Percentiles rank a stretch among this genome's conserved stretches.
Conservation (phyloP, 2,888 invertebrate genomes). For the Eumacrocentrus americanus region DNA sequence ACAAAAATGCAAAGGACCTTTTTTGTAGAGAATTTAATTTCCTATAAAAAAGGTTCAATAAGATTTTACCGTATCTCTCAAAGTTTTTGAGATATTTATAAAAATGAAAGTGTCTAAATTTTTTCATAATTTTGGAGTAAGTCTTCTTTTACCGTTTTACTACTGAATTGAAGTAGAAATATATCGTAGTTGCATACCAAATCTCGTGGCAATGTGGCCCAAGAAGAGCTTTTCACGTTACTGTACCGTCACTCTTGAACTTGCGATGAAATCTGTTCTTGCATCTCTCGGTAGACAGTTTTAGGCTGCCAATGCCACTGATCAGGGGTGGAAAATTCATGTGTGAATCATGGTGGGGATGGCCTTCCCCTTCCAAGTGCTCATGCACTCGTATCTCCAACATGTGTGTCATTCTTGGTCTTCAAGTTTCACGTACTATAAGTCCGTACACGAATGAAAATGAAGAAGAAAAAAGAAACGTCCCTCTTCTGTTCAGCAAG, state of each 20-base stretch:
- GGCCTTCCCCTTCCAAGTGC: conserved; percentile 43
- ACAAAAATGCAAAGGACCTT: too few species aligned
- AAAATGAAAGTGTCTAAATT: too few species aligned
- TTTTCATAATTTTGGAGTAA: too few species aligned
- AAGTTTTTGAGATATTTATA: too few species aligned
- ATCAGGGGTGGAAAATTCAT: conserved; percentile 41
- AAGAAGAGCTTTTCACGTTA: background rate
- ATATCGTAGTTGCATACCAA: background rate
- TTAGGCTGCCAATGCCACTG: conserved; percentile 41
- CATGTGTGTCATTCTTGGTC: conserved; percentile 39
- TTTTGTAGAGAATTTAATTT: too few species aligned
- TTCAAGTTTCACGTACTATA: background rate
- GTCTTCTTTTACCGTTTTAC: too few species aligned
- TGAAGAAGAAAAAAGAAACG: conserved; percentile 1
- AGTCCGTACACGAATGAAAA: too few species aligned
- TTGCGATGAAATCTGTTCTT: conserved; percentile 49
- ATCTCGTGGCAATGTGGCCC: background rate
- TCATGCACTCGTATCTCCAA: conserved; percentile 44
- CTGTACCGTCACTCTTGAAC: conserved; percentile 46
- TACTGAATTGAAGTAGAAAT: too few species aligned
- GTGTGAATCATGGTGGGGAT: conserved; percentile 34
- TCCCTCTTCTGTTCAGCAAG: background rate
- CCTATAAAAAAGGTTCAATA: too few species aligned
- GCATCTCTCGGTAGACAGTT: conserved; percentile 46
- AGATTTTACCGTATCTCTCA: too few species aligned